phyloP scores from a whole-genome alignment of 2,113 vertebrate species.

The Azemiops feae region DNA sequence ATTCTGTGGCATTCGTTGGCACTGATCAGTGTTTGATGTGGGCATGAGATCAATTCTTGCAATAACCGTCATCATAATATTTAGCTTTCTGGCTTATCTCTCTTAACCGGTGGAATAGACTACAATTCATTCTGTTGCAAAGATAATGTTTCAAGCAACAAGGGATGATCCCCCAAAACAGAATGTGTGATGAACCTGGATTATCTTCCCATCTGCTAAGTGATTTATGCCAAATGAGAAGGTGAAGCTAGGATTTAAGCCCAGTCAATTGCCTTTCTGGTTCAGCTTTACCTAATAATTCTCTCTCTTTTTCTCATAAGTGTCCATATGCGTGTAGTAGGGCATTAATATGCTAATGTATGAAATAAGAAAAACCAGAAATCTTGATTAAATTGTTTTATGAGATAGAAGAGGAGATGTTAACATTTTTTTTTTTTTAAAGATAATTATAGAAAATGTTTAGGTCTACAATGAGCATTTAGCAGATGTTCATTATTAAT shows the following conservation, averaged over 20 bases:
- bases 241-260: neutral
- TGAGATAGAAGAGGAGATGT: neutral
- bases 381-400: neutral
- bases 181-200: slow-evolving; percentile 24
- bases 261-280: neutral
- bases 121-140: slow-evolving; percentile 14
- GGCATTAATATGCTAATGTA: neutral
- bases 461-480: neutral
- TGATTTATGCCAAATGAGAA: slow-evolving; percentile 14
- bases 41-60: neutral
- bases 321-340: neutral
- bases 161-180: slow-evolving; percentile 15
- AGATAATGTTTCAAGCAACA: slow-evolving; percentile 7
- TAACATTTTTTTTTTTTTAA: neutral
- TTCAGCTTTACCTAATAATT: neutral
- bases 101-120: slow-evolving; percentile 1
- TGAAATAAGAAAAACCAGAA: neutral
- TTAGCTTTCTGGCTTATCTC: slow-evolving; percentile 6
- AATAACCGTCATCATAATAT: slow-evolving; percentile 13
- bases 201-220: slow-evolving; percentile 27
- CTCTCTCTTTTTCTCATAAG: neutral
- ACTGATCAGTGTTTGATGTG: neutral
- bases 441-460: neutral
- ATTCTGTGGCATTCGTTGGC: neutral
- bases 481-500: too few relatives aligned